Conservation (phyloP, 2,797 vertebrate species). For the Aldrovandia affinis region DNA sequence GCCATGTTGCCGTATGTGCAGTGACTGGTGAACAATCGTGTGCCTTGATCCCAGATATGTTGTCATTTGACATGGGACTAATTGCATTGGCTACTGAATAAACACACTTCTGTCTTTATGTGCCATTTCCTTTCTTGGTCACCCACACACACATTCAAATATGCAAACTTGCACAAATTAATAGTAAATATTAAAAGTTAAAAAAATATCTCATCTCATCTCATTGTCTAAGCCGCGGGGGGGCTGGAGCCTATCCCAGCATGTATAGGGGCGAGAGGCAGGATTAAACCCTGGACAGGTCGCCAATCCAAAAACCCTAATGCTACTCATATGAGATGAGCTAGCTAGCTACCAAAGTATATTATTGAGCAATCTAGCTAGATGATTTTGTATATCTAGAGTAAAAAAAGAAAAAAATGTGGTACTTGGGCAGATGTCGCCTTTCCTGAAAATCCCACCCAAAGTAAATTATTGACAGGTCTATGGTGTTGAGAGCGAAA, state of each 20-base stretch:
- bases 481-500: too few relatives aligned
- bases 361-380: neutral
- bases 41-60: neutral
- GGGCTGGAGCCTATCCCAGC: too few relatives aligned
- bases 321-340: neutral
- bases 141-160: neutral
- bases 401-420: too few relatives aligned
- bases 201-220: too few relatives aligned
- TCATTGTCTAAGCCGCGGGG: too few relatives aligned
- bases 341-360: neutral
- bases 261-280: too few relatives aligned
- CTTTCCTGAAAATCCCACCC: too few relatives aligned
- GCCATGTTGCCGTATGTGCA: neutral
- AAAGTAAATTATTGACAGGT: too few relatives aligned
- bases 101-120: neutral
- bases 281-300: too few relatives aligned
- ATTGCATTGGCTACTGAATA: neutral
- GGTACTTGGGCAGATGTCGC: too few relatives aligned
- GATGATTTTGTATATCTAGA: neutral
- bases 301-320: too few relatives aligned
- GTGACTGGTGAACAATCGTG: neutral
- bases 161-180: neutral
- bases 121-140: neutral
- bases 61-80: neutral
- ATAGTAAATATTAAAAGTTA: too few relatives aligned